Conservation (phyloP, 2,797 vertebrate species). For the Dendrocincla tyrannina region DNA sequence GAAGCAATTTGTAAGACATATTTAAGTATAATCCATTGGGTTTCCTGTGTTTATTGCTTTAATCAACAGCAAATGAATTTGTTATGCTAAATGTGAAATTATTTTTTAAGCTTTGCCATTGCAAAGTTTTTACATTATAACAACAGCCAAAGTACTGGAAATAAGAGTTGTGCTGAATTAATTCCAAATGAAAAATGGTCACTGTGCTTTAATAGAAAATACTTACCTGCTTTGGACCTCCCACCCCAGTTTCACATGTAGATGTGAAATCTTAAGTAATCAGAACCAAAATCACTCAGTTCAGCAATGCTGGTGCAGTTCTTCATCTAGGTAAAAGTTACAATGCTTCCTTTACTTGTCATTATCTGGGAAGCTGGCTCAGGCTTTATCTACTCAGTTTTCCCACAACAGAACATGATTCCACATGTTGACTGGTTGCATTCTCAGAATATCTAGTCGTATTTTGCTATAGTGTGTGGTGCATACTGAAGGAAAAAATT, state of each 20-base stretch:
- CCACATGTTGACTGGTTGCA: neutral
- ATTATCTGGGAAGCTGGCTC: neutral
- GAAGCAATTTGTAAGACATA: neutral
- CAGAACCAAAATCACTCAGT: neutral
- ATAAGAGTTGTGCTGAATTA: neutral
- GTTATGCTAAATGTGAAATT: neutral
- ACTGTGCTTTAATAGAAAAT: neutral
- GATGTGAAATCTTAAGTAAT: neutral
- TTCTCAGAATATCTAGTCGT: neutral
- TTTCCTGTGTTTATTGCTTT: neutral
- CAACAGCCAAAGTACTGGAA: neutral
- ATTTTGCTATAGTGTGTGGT: neutral
- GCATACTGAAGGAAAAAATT: neutral
- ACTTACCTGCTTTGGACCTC: neutral
- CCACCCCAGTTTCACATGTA: neutral
- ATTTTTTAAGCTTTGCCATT: neutral
- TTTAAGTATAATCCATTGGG: neutral
- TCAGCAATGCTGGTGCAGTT: neutral
- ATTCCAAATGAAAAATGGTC: neutral
- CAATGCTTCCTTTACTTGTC: neutral
- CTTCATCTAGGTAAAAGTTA: neutral
- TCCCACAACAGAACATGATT: neutral
- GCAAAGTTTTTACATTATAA: neutral
- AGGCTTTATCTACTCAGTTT: neutral
- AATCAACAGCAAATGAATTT: neutral